These are phyloP conservation scores for Eptatretus burgeri DNA, from an alignment of 2,113 vertebrate genomes.

Conservation along the genomic window DNA sequence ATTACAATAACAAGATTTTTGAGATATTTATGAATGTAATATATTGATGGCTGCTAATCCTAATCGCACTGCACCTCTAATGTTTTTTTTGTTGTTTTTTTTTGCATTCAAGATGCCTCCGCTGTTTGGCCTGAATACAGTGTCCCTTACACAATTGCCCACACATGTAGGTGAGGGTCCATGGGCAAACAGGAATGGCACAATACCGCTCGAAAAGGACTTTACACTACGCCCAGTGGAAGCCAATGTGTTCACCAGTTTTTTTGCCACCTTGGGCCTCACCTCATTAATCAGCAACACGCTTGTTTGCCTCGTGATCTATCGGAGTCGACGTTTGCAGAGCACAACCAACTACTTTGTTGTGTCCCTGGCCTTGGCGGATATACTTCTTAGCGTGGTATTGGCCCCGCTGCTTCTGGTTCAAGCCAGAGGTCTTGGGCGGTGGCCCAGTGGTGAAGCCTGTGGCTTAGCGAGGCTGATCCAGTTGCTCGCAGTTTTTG, in stretches of 20 bases:
- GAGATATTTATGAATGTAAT: too few relatives aligned
- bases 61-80: too few relatives aligned
- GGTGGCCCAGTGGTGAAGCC: constrained; percentile 26
- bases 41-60: too few relatives aligned
- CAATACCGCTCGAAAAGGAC: too few relatives aligned
- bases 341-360: constrained; percentile 83
- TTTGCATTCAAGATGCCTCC: too few relatives aligned
- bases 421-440: constrained; percentile 27
- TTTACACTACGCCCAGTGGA: constrained; percentile 16
- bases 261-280: constrained; percentile 37
- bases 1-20: too few relatives aligned
- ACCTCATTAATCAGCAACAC: constrained; percentile 47
- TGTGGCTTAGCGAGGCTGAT: constrained; percentile 40
- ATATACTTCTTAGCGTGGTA: constrained; percentile 34
- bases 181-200: too few relatives aligned
- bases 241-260: constrained; percentile 21
- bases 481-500: constrained; percentile 42
- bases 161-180: too few relatives aligned
- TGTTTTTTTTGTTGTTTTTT: too few relatives aligned
- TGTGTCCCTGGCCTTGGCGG: constrained; percentile 56
- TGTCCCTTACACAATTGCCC: too few relatives aligned
- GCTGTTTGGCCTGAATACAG: too few relatives aligned
- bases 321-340: constrained; percentile 51
- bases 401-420: constrained; percentile 35
- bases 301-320: constrained; percentile 56